Evolutionary conservation across 2,113 vertebrate species (phyloP).

Genomic region (Scophthalmus maximus): DNA sequence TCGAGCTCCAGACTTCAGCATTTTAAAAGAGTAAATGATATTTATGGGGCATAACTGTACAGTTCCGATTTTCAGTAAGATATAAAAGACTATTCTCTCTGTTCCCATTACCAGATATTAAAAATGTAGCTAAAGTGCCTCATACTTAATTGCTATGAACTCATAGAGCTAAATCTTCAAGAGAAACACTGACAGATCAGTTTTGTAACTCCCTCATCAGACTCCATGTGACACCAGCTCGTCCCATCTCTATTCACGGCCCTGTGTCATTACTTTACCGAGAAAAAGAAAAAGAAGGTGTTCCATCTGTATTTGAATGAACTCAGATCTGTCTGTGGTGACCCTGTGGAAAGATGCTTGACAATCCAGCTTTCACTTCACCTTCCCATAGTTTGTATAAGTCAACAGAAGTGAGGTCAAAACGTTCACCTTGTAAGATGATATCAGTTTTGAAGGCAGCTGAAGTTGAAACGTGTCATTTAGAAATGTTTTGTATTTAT

Average conservation of each 20-base stretch:
- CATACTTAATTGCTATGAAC: no score
- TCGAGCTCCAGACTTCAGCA: no score
- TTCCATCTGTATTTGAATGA: conserved; percentile 34
- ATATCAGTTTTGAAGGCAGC: background rate
- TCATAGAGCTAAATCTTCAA: no score
- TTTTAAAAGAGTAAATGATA: no score
- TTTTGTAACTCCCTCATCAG: background rate
- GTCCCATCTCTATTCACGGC: background rate
- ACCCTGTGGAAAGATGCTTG: conserved; percentile 47
- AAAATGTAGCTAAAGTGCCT: no score
- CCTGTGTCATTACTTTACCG: background rate
- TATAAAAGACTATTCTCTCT: no score
- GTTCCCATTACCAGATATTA: no score
- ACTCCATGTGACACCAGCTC: background rate
- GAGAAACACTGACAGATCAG: no score
- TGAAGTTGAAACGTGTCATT: background rate
- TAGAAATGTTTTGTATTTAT: no score
- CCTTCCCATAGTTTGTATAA: conserved; percentile 6
- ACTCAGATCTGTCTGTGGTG: conserved; percentile 49
- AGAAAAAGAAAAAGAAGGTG: background rate
- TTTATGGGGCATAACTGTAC: no score
- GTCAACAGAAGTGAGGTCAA: conserved; percentile 46
- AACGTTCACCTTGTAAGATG: conserved; percentile 58
- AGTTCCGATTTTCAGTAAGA: no score
- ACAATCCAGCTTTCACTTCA: conserved; percentile 53